phyloP scores from a whole-genome alignment of 1,140 invertebrate genomes.

The Drosophila lini region DNA sequence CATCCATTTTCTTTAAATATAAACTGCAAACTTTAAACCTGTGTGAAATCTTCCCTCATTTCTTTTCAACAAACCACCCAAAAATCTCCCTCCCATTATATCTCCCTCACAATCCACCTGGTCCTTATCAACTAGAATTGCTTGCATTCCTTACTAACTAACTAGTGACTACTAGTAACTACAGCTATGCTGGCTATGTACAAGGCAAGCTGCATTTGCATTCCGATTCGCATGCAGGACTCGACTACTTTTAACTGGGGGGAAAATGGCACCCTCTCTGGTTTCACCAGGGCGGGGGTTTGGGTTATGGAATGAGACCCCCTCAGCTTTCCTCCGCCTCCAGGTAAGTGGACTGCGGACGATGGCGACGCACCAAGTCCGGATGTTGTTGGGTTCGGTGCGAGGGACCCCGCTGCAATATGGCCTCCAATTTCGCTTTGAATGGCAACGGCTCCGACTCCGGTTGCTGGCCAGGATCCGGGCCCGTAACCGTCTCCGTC shows the following conservation, averaged over 20 bases:
- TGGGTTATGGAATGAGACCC: not conserved
- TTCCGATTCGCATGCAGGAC: slow-evolving; percentile 33
- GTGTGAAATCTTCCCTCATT: not conserved
- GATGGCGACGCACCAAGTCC: slow-evolving; percentile 53
- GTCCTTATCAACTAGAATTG: slow-evolving; percentile 66
- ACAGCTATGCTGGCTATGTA: slow-evolving; percentile 41
- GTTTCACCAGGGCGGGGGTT: slow-evolving; percentile 9
- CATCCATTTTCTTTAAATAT: not conserved
- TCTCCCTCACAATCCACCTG: slow-evolving; percentile 6
- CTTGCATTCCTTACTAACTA: slow-evolving; percentile 41
- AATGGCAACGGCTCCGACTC: slow-evolving; percentile 61
- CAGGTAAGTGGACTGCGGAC: slow-evolving; percentile 63
- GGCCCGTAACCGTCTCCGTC: slow-evolving; percentile 11
- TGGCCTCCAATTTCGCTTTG: slow-evolving; percentile 81
- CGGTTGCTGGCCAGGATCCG: slow-evolving; percentile 32
- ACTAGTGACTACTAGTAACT: slow-evolving; percentile 43
- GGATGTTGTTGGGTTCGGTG: slow-evolving; percentile 74
- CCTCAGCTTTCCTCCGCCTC: slow-evolving; percentile 56
- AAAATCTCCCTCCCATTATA: not conserved
- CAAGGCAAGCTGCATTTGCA: slow-evolving; percentile 39
- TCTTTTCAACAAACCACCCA: not conserved
- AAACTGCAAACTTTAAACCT: not conserved
- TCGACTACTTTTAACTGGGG: slow-evolving; percentile 28
- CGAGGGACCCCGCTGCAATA: slow-evolving; percentile 78
- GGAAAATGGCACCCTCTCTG: slow-evolving; percentile 47